Evolutionary conservation across 2,113 vertebrate genomes (phyloP).

Genomic region (Nycticryphes semicollaris): DNA sequence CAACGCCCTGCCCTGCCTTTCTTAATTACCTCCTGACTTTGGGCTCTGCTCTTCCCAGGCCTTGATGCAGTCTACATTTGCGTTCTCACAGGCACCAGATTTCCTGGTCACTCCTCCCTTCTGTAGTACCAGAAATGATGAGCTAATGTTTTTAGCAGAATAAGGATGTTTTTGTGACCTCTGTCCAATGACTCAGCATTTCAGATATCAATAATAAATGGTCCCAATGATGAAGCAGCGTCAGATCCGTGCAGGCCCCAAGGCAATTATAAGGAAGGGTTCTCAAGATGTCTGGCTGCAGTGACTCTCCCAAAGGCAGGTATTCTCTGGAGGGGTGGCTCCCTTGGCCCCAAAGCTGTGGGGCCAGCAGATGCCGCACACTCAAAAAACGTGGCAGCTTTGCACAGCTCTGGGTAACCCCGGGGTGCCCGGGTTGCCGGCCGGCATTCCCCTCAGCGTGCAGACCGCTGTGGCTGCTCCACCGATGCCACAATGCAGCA

Average conservation of each 20-base stretch:
- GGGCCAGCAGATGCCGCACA: not conserved
- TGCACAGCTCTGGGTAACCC: not conserved
- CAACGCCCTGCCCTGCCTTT: not conserved
- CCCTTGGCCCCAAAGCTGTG: not conserved
- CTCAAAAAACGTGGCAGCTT: fast-evolving
- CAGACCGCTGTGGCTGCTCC: not conserved
- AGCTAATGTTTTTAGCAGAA: conserved; percentile 28
- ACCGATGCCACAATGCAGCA: conserved; percentile 57
- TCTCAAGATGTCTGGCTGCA: not conserved
- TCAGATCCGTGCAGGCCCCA: not conserved
- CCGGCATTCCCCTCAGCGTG: not conserved
- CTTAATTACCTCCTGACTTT: not conserved
- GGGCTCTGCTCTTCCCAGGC: not conserved
- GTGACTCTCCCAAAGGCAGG: not conserved
- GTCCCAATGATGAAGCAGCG: not conserved
- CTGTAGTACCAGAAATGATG: not conserved
- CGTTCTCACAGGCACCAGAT: not conserved
- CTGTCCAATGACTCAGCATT: conserved; percentile 48
- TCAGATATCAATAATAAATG: not conserved
- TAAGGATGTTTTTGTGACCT: not conserved
- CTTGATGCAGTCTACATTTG: not conserved
- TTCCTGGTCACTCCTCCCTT: not conserved
- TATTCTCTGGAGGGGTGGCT: not conserved
- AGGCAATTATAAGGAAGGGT: not conserved
- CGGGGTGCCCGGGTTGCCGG: not conserved